Evolutionary conservation across 2,888 invertebrate genomes (phyloP).

Genomic region (Nineta flava): DNA sequence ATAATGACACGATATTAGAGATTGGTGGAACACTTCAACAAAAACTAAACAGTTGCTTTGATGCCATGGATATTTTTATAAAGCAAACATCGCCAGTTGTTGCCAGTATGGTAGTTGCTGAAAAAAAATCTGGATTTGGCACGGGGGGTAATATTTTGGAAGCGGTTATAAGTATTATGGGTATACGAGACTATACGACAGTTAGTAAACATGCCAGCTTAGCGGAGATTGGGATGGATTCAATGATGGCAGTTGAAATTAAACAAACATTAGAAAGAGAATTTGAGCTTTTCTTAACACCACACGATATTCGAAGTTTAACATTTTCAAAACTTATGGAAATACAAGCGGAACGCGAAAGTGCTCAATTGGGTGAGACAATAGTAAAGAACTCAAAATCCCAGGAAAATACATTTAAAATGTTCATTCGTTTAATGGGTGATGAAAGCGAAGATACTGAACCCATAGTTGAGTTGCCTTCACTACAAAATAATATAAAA

Average conservation of each 20-base stretch:
- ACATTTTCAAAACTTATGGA: constrained; percentile 52
- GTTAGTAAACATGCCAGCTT: no score
- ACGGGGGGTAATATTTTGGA: constrained; percentile 53
- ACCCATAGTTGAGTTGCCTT: constrained; percentile 33
- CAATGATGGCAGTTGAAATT: no score
- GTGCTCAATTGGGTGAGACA: no score
- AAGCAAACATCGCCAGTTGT: no score
- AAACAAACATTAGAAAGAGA: no score
- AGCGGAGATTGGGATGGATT: no score
- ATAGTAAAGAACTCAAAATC: no score
- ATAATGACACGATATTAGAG: constrained; percentile 25
- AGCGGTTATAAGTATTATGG: constrained; percentile 38
- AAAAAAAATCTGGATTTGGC: constrained; percentile 37
- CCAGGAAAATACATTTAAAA: neutral
- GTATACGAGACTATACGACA: constrained; percentile 49
- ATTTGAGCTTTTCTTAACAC: constrained; percentile 61
- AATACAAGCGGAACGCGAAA: no score
- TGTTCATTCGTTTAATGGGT: neutral
- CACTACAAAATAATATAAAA: constrained; percentile 7
- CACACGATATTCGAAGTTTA: constrained; percentile 68
- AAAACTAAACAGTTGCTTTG: no score
- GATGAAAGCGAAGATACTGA: constrained; percentile 32
- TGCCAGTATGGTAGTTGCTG: no score
- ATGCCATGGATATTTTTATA: no score
- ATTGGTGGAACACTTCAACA: no score